Percentiles rank a stretch among this genome's conserved stretches.
Evolutionary conservation across 1,140 invertebrate genomes (phyloP).

Genomic region (Leptopilina clavipes): DNA sequence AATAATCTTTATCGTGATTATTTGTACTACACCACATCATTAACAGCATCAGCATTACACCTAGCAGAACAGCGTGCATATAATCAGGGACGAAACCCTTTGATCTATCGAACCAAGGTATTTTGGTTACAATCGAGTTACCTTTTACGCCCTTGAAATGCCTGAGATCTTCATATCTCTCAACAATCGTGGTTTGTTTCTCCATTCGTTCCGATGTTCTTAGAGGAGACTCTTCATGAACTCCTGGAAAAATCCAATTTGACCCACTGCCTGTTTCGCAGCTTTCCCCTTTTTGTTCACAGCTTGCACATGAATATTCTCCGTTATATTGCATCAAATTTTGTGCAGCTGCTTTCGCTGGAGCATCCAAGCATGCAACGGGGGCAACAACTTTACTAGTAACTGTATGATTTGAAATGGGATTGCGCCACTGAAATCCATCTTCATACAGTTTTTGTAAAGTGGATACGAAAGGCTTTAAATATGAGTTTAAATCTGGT

Average conservation of each 20-base stretch:
- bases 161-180: background rate
- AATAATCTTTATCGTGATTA: constrained; percentile 1
- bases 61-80: constrained; percentile 37
- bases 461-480: constrained; percentile 22
- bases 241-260: background rate
- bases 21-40: background rate
- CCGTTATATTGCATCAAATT: constrained; percentile 36
- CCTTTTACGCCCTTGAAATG: constrained; percentile 7
- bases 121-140: background rate
- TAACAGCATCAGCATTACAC: background rate
- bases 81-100: constrained; percentile 37
- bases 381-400: constrained; percentile 34
- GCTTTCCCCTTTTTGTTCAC: background rate
- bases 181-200: background rate
- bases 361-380: constrained; percentile 23
- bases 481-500: constrained; percentile 35
- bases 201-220: background rate
- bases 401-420: too few species aligned
- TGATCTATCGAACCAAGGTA: background rate
- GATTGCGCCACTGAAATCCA: background rate
- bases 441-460: constrained; percentile 35
- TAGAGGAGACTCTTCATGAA: background rate
- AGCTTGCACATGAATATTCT: background rate
- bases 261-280: background rate
- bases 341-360: background rate